These are phyloP conservation scores for Anolis apletophallus DNA, from an alignment of 2,797 vertebrate species.

Conservation along the genomic window DNA sequence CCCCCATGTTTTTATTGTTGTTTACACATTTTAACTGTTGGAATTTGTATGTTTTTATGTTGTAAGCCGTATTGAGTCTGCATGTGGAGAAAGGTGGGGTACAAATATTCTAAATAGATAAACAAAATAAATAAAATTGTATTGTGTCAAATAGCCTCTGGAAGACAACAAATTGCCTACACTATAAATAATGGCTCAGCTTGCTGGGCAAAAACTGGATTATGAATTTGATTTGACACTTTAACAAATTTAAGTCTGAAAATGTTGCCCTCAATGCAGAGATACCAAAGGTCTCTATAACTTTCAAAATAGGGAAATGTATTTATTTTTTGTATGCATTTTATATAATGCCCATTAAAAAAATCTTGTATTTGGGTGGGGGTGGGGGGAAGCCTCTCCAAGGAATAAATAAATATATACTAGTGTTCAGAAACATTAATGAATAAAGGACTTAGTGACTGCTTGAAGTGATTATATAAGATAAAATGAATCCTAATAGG, in stretches of 20 bases:
- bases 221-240: neutral
- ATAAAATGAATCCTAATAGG: slow-evolving; percentile 57
- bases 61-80: too few relatives aligned
- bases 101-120: too few relatives aligned
- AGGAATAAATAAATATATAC: neutral
- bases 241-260: neutral
- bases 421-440: neutral
- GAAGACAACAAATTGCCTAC: neutral
- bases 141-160: neutral
- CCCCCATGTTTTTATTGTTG: too few relatives aligned
- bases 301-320: neutral
- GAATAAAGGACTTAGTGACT: slow-evolving; percentile 23
- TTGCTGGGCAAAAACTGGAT: neutral
- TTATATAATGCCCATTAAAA: neutral
- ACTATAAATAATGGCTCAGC: neutral
- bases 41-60: too few relatives aligned
- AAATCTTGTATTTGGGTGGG: neutral
- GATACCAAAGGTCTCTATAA: neutral
- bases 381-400: neutral
- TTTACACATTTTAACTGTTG: too few relatives aligned
- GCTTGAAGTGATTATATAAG: slow-evolving; percentile 18
- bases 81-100: too few relatives aligned
- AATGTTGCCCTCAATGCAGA: neutral
- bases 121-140: too few relatives aligned
- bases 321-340: neutral